phyloP scores from a whole-genome alignment of 2,888 invertebrate genomes.

The Patella ulyssiponensis region DNA sequence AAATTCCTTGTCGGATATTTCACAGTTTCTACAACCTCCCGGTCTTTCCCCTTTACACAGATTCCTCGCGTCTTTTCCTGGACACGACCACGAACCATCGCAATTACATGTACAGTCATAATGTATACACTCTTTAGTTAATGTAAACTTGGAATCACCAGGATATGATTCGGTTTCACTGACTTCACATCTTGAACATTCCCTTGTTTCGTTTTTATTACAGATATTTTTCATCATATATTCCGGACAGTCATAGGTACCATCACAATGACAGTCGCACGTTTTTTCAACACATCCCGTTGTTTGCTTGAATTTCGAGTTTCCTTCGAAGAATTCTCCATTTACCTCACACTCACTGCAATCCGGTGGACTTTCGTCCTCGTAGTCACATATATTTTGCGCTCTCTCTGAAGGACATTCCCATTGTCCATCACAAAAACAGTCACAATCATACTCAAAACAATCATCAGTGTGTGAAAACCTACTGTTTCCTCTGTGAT shows the following conservation, averaged over 20 bases:
- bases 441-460: slow-evolving; percentile 56
- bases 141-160: slow-evolving; percentile 51
- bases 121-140: slow-evolving; percentile 52
- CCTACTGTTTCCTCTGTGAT: slow-evolving; percentile 45
- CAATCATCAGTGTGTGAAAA: slow-evolving; percentile 53
- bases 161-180: slow-evolving; percentile 36
- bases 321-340: slow-evolving; percentile 38
- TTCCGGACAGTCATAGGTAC: slow-evolving; percentile 55
- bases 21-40: slow-evolving; percentile 28
- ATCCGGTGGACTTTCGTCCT: slow-evolving; percentile 33
- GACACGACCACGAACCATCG: slow-evolving; percentile 61
- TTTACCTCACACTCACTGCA: slow-evolving; percentile 48
- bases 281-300: slow-evolving; percentile 50
- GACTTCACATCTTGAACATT: slow-evolving; percentile 32
- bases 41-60: slow-evolving; percentile 36
- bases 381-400: slow-evolving; percentile 44
- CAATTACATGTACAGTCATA: slow-evolving; percentile 61
- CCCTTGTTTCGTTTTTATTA: neutral
- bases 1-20: slow-evolving; percentile 16
- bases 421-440: slow-evolving; percentile 55
- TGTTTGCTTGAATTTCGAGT: slow-evolving; percentile 40
- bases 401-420: slow-evolving; percentile 48
- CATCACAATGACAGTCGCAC: slow-evolving; percentile 59
- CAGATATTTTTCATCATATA: slow-evolving; percentile 46
- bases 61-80: slow-evolving; percentile 49